These are phyloP conservation scores for Callithrix jacchus DNA, from an alignment of 2,113 vertebrate genomes.

Conservation along the genomic window DNA sequence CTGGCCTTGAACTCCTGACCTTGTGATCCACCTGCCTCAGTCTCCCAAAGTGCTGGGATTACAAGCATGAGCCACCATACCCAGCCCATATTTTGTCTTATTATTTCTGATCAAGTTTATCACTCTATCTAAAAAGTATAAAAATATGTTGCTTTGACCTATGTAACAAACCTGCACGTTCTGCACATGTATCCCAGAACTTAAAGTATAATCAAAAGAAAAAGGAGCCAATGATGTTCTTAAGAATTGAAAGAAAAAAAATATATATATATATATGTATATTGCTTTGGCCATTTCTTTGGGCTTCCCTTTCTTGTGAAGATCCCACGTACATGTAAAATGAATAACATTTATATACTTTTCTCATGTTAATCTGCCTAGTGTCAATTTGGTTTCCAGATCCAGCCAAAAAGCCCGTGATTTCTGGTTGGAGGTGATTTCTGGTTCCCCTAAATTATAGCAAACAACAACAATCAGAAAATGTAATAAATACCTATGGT, in stretches of 20 bases:
- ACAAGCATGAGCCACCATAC: too few relatives aligned
- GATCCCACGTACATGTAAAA: not conserved
- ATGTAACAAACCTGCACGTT: too few relatives aligned
- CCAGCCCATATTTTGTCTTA: not conserved
- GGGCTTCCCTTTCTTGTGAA: not conserved
- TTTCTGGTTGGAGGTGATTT: not conserved
- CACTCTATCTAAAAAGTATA: not conserved
- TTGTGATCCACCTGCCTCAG: too few relatives aligned
- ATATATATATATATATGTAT: too few relatives aligned
- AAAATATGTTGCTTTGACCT: not conserved
- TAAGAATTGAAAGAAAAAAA: too few relatives aligned
- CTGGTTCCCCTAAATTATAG: not conserved
- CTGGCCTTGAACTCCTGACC: too few relatives aligned
- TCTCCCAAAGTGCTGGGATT: too few relatives aligned
- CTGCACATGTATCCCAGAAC: too few relatives aligned
- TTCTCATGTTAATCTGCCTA: not conserved
- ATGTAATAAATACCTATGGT: not conserved
- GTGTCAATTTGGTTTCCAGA: not conserved
- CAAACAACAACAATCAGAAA: not conserved
- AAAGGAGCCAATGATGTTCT: too few relatives aligned
- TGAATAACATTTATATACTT: not conserved
- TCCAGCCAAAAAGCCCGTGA: not conserved
- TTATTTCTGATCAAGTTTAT: not conserved
- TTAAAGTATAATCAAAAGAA: too few relatives aligned
- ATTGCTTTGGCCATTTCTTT: not conserved